These are phyloP conservation scores for Serranus cabrilla DNA, from an alignment of 2,797 vertebrate species.

Conservation along the genomic window DNA sequence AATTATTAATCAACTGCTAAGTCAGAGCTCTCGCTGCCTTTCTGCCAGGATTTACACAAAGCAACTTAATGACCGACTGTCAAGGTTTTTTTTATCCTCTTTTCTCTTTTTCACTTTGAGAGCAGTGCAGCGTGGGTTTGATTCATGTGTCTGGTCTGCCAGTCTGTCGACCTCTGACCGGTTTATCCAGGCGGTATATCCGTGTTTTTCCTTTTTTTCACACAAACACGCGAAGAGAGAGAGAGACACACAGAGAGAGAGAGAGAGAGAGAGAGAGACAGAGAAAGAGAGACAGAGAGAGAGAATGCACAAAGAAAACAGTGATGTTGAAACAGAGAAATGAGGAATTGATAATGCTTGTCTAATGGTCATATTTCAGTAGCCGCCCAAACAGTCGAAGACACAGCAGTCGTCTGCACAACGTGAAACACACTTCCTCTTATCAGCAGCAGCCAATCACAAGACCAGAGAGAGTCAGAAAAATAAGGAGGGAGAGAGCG, in stretches of 20 bases:
- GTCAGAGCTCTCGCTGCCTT: constrained; percentile 10
- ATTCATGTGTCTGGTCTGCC: constrained; percentile 61
- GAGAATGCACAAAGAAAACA: neutral
- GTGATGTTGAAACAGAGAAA: constrained; percentile 35
- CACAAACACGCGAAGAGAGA: neutral
- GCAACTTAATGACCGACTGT: constrained; percentile 40
- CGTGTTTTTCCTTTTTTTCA: constrained; percentile 4
- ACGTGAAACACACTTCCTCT: constrained; percentile 40
- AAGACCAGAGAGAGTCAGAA: constrained; percentile 17
- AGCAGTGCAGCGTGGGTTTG: constrained; percentile 22
- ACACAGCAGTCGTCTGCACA: constrained; percentile 3
- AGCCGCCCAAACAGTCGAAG: neutral
- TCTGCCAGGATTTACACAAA: constrained; percentile 55
- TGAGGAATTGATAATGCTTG: constrained; percentile 29
- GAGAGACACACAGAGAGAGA: neutral
- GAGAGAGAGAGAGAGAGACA: neutral
- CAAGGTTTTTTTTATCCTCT: neutral
- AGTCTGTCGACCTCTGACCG: constrained; percentile 47
- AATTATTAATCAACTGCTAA: constrained; percentile 31
- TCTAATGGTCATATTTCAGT: constrained; percentile 12
- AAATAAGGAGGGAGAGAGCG: neutral
- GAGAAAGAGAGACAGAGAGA: neutral
- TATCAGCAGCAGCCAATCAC: constrained; percentile 41
- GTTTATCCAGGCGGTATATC: constrained; percentile 36
- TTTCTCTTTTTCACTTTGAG: constrained; percentile 15